Evolutionary conservation across 2,797 vertebrate species (phyloP), one percentile per base, ranked within the genome.

Genomic region (Phataginus tricuspis): DNA sequence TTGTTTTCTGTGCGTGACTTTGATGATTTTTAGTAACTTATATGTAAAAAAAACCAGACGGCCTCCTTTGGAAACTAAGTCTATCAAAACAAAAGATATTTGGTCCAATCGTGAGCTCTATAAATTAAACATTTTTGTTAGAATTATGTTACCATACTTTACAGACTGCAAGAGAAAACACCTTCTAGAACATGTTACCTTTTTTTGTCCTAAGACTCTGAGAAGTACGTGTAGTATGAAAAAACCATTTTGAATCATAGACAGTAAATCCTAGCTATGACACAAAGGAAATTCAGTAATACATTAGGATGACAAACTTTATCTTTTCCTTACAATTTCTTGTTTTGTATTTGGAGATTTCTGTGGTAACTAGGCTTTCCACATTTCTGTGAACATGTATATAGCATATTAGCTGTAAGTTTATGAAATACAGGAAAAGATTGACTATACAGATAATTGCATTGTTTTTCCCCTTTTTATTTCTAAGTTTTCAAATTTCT

Each of bases 401-500:
- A 9, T 0, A 61, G 10, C 69, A 31, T 37, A 61, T 39, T 25
- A 39, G 39, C 19, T 89, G 0, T 21, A 45, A 11, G 51, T 63
- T 72, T 89, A 72, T 82, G 63, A 80, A 71, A 85, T n/a, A 68
- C 0, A 34, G 42, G 69, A 37, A 86, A 86, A 91, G 31, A 9
- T 37, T 90, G 51, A 55, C 11, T 66, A 19, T 63, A 37, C 71
- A 57, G 11, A 34, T 64, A 59, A 51, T 80, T 63, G 78, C 4
- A 78, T 31, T 69, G 37, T 42, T 63, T 75, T 61, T 27, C 34
- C 14, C 29, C 19, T 7, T 55, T 51, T 86, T 75, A 74, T 86
- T 93, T 94, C n/a, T 61, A 57, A 78, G 42, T 93, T 89, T 89
- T 83, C 42, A 57, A 61, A 71, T 83, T 84, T 88, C 29, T 64